A percentile compares a stretch with the other conserved stretches of the same genome.
Conservation (phyloP, 2,888 invertebrate species). For the Lycophotia porphyrea region DNA sequence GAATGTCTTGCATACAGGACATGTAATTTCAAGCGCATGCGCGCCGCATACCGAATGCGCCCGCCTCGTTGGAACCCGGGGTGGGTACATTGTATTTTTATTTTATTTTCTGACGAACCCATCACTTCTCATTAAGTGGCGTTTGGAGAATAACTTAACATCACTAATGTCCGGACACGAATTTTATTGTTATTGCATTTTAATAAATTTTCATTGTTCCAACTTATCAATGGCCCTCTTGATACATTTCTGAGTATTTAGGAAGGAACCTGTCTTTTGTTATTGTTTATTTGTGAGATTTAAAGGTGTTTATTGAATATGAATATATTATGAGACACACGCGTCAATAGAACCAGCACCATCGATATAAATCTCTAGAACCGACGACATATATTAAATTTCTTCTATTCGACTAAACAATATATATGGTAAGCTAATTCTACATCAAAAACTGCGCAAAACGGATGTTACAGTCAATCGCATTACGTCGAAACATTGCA, state of each 20-base stretch:
- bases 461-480: slow-evolving; percentile 56
- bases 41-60: slow-evolving; percentile 85
- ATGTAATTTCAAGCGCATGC: slow-evolving; percentile 86
- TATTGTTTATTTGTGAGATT: slow-evolving; percentile 76
- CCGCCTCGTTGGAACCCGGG: slow-evolving; percentile 78
- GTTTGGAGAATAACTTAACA: slow-evolving; percentile 90
- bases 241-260: slow-evolving; percentile 81
- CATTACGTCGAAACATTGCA: slow-evolving; percentile 45
- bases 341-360: background rate
- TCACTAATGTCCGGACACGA: slow-evolving; percentile 89
- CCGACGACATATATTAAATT: slow-evolving; percentile 20
- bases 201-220: slow-evolving; percentile 89
- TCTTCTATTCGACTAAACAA: slow-evolving; percentile 5
- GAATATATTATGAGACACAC: slow-evolving; percentile 44
- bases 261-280: slow-evolving; percentile 83
- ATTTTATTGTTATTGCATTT: slow-evolving; percentile 90
- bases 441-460: slow-evolving; percentile 33
- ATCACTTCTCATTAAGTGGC: slow-evolving; percentile 90
- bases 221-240: slow-evolving; percentile 79
- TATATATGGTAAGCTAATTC: slow-evolving; percentile 25
- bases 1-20: slow-evolving; percentile 87
- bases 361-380: slow-evolving; percentile 13
- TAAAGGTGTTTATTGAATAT: slow-evolving; percentile 63
- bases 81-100: slow-evolving; percentile 85
- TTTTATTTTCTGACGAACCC: slow-evolving; percentile 89